phyloP scores from a whole-genome alignment of 1,140 invertebrate species.

The Psilanteris sp. region DNA sequence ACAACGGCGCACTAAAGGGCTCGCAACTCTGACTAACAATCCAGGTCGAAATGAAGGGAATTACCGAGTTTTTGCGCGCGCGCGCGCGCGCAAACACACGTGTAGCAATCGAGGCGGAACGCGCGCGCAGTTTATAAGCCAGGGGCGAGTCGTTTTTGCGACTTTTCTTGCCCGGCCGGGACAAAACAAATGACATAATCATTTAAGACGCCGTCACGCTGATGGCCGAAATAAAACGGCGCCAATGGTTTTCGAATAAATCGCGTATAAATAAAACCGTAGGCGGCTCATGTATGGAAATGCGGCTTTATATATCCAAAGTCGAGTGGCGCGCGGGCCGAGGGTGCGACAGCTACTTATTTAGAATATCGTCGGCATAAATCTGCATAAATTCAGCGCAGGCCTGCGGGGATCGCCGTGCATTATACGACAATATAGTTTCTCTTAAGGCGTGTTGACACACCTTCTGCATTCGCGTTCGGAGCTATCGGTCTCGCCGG shows the following conservation, averaged over 20 bases:
- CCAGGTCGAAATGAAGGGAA: conserved; percentile 47
- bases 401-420: conserved; percentile 69
- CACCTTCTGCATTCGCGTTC: conserved; percentile 58
- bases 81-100: background rate
- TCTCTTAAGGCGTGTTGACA: conserved; percentile 67
- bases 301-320: conserved; percentile 55
- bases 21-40: conserved; percentile 52
- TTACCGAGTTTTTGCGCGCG: conserved; percentile 35
- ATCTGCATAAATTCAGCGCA: conserved; percentile 80
- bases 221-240: conserved; percentile 10
- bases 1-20: conserved; percentile 39
- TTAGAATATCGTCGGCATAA: conserved; percentile 80
- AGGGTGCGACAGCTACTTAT: conserved; percentile 75
- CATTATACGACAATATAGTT: conserved; percentile 68
- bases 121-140: conserved; percentile 1
- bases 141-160: conserved; percentile 9
- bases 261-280: conserved; percentile 55
- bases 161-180: background rate
- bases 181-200: conserved; percentile 32
- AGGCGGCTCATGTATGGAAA: conserved; percentile 56
- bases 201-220: conserved; percentile 26
- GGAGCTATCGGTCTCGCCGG: conserved; percentile 44
- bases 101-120: conserved; percentile 8
- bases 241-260: conserved; percentile 46
- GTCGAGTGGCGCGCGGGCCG: conserved; percentile 44